Evolutionary conservation across 2,888 invertebrate species (phyloP).

Genomic region (Tridacna gigas): DNA sequence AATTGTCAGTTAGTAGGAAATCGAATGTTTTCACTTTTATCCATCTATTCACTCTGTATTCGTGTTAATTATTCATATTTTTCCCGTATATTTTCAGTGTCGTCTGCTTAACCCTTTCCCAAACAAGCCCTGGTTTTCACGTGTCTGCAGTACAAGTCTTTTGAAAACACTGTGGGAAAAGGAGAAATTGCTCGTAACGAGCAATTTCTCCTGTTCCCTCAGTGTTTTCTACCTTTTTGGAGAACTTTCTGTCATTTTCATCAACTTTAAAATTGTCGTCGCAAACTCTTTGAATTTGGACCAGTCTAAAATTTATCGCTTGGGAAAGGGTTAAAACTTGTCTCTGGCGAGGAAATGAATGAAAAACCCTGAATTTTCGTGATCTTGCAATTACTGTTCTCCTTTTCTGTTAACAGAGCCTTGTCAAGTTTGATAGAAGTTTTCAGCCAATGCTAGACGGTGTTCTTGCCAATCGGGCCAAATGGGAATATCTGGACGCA

Average conservation of each 20-base stretch:
- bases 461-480: conserved; percentile 85
- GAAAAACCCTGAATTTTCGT: no score
- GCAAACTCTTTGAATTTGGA: no score
- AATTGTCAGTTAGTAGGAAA: neutral
- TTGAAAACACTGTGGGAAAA: no score
- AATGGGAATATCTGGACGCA: conserved; percentile 85
- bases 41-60: neutral
- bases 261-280: no score
- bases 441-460: conserved; percentile 86
- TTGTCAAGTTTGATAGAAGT: conserved; percentile 85
- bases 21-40: neutral
- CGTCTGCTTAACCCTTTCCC: neutral
- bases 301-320: neutral
- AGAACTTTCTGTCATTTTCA: no score
- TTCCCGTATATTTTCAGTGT: neutral
- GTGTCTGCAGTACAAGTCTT: no score
- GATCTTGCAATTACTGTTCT: neutral
- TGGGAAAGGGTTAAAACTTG: conserved; percentile 1
- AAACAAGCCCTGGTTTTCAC: no score
- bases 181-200: no score
- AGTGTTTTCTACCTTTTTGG: no score
- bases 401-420: conserved; percentile 80
- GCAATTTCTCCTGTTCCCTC: no score
- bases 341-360: neutral
- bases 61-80: neutral